Conservation (phyloP, 1,140 invertebrate species). For the Pygmarrhopalites habei region DNA sequence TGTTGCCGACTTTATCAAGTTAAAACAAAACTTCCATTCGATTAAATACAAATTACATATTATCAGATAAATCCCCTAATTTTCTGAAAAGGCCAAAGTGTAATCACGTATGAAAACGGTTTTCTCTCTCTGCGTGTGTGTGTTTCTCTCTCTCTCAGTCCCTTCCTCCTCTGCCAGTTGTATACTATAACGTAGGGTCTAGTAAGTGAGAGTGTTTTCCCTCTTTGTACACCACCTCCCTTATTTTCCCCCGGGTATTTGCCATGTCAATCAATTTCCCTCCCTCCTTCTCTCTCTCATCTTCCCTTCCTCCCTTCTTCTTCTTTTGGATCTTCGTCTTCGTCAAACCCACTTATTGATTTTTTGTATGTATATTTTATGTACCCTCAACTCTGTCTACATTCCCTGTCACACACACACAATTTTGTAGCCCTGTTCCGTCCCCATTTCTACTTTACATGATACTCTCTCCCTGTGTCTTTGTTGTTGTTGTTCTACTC, state of each 20-base stretch:
- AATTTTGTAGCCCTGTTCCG: too few relatives aligned
- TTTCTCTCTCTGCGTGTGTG: neutral
- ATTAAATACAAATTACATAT: conserved; percentile 18
- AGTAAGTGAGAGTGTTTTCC: too few relatives aligned
- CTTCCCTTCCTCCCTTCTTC: neutral
- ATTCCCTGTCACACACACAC: too few relatives aligned
- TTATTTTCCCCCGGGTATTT: conserved; percentile 2
- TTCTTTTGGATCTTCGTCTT: neutral
- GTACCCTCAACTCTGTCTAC: too few relatives aligned
- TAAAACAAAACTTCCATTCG: conserved; percentile 17
- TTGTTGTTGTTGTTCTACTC: too few relatives aligned
- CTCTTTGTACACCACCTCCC: neutral
- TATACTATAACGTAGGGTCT: too few relatives aligned
- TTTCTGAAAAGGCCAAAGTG: conserved; percentile 13
- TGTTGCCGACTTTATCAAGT: conserved; percentile 16
- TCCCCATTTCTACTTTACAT: too few relatives aligned
- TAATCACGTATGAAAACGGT: conserved; percentile 21
- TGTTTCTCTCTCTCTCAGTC: neutral
- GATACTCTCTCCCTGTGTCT: too few relatives aligned
- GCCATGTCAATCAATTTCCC: conserved; percentile 9
- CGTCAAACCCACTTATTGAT: neutral
- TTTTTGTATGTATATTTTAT: too few relatives aligned
- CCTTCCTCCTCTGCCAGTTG: neutral
- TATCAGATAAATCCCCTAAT: conserved; percentile 16
- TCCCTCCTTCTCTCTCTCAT: neutral